Conservation (phyloP, 1,140 invertebrate genomes). For the Diprion similis region DNA sequence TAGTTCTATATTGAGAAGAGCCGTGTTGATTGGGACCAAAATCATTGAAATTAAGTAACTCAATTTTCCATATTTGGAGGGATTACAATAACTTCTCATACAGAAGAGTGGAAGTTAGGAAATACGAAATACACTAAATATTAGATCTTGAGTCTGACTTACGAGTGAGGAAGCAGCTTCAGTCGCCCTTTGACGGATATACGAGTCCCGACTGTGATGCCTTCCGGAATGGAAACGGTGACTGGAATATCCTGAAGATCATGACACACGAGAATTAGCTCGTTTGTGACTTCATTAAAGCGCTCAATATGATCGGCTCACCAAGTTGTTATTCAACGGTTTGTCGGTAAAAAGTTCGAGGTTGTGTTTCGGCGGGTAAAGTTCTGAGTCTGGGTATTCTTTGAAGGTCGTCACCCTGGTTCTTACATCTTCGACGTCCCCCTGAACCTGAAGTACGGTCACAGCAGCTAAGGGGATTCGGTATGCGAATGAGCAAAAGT, state of each 20-base stretch:
- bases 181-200: conserved; percentile 67
- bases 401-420: conserved; percentile 52
- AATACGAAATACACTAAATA: background rate
- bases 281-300: conserved; percentile 30
- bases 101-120: too few relatives aligned
- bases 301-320: conserved; percentile 29
- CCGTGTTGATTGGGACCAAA: too few relatives aligned
- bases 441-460: conserved; percentile 65
- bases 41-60: too few relatives aligned
- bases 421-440: conserved; percentile 63
- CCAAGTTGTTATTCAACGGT: conserved; percentile 44
- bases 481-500: conserved; percentile 74
- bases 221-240: conserved; percentile 53
- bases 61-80: too few relatives aligned
- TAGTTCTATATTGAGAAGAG: too few relatives aligned
- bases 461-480: conserved; percentile 66
- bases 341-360: conserved; percentile 42
- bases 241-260: conserved; percentile 55
- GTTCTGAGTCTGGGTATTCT: conserved; percentile 61
- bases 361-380: conserved; percentile 38
- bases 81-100: too few relatives aligned
- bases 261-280: background rate
- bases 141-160: conserved; percentile 31
- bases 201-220: conserved; percentile 59
- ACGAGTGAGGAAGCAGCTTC: conserved; percentile 69